Conservation (phyloP, 2,113 vertebrate species). For the Cyrtonyx montezumae region DNA sequence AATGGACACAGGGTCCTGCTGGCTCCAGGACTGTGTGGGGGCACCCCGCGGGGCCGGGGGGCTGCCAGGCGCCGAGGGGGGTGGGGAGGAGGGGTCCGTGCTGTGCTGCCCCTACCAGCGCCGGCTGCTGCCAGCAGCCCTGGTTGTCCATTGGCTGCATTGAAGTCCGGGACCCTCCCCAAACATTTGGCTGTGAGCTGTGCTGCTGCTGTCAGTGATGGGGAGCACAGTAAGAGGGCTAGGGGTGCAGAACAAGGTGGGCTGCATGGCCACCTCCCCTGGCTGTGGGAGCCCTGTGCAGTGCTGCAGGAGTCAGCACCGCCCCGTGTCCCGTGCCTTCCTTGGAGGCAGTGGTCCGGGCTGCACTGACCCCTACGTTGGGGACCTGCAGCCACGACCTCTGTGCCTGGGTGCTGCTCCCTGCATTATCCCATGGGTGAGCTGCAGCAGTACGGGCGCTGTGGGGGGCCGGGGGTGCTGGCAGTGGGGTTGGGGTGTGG, state of each 20-base stretch:
- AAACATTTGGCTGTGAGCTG: neutral
- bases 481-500: neutral
- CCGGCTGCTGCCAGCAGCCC: constrained; percentile 24
- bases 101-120: neutral
- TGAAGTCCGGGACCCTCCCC: neutral
- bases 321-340: neutral
- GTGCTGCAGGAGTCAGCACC: neutral
- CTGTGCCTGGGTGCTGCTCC: fast-evolving
- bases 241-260: neutral
- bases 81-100: neutral
- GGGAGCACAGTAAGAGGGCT: neutral
- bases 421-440: fast-evolving
- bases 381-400: neutral
- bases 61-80: neutral
- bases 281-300: neutral
- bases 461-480: neutral
- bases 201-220: fast-evolving
- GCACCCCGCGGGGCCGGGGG: neutral
- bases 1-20: too few relatives aligned
- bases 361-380: neutral
- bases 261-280: neutral
- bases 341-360: neutral
- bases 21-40: neutral
- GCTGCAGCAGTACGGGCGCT: neutral
- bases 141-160: neutral